These are phyloP conservation scores for Lordiphosa mommai DNA, from an alignment of 1,140 invertebrate species.

Conservation along the genomic window DNA sequence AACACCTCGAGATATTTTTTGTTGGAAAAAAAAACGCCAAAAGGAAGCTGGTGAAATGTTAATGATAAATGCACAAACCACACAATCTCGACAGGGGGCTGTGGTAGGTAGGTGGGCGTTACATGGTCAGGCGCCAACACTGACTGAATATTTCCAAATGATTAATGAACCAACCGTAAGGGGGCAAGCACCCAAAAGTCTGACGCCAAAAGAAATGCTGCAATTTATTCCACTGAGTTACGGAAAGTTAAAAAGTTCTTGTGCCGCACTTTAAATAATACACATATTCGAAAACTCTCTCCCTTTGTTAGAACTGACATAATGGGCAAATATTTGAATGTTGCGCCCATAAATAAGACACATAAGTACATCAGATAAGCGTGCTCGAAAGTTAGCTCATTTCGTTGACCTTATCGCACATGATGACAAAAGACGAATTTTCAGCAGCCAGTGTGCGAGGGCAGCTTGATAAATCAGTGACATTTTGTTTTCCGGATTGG, in stretches of 20 bases:
- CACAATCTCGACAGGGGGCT: background rate
- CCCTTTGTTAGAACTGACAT: conserved; percentile 31
- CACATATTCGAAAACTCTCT: conserved; percentile 12
- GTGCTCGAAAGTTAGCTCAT: conserved; percentile 18
- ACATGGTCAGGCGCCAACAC: background rate
- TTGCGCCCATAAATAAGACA: conserved; percentile 50
- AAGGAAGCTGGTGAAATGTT: conserved; percentile 54
- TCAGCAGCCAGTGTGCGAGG: too few relatives aligned
- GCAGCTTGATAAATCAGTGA: too few relatives aligned
- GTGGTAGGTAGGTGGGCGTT: conserved; percentile 11
- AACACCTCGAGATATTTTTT: conserved; percentile 8
- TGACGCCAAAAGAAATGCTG: conserved; percentile 18
- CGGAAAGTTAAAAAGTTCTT: too few relatives aligned
- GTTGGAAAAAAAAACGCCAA: conserved; percentile 30
- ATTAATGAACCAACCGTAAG: conserved; percentile 44
- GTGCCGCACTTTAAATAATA: background rate
- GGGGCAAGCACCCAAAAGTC: conserved; percentile 10
- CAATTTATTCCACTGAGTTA: conserved; percentile 17
- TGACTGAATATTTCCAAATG: conserved; percentile 65
- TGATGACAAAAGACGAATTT: conserved; percentile 20
- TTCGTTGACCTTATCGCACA: conserved; percentile 35
- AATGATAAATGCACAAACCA: conserved; percentile 58
- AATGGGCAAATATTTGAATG: conserved; percentile 59
- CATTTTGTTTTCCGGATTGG: too few relatives aligned
- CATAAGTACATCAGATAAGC: conserved; percentile 45